Base-by-base conservation (phyloP, 2,888 invertebrate genomes). In the Ferdinandea cuprea region DNA sequence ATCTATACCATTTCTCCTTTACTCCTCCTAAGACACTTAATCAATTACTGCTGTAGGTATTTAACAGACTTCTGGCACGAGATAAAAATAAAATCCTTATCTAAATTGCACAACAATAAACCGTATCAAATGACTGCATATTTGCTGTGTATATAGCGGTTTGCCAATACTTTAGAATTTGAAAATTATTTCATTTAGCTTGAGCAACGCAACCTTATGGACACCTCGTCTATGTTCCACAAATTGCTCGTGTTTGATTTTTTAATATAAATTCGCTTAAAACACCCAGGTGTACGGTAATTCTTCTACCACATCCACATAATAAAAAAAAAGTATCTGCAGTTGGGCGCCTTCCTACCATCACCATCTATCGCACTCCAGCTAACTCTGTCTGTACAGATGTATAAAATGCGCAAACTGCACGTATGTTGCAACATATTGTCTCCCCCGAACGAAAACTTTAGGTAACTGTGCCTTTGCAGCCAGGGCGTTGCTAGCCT, bases 401-500 rank as follows among this genome's bases (percentile, higher is more conserved):
- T 58, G 54, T 59, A 78, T 66, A 42, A 61, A 78, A 72, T 5
- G 59, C 71, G 59, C 65, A 72, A 61, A 83, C 71, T 40, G 21
- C 61, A 73, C 46, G 83, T 65, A 68, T 78, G 78, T 78, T 78
- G 78, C 66, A 83, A 83, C 72, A 78, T 58, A 78, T 78, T 83
- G 78, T 83, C 78, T 78, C 83, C 83, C 72, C 63, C 72, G n/a
- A 66, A 71, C 56, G 44, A 76, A 61, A 78, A 78, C 66, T 73
- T 78, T 68, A 78, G 78, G 58, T 73, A 83, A 72, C 72, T 78
- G 72, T 83, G 73, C 72, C 78, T 73, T 58, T 78, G 63, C 78
- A 78, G 69, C 37, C 74, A 84, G 79, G 84, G 84, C 84, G 84
- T 77, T 79, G 74, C 63, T 79, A 69, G 65, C 73, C 84, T 69